Evolutionary conservation across 2,113 vertebrate species (phyloP).

Genomic region (Tauraco erythrolophus): DNA sequence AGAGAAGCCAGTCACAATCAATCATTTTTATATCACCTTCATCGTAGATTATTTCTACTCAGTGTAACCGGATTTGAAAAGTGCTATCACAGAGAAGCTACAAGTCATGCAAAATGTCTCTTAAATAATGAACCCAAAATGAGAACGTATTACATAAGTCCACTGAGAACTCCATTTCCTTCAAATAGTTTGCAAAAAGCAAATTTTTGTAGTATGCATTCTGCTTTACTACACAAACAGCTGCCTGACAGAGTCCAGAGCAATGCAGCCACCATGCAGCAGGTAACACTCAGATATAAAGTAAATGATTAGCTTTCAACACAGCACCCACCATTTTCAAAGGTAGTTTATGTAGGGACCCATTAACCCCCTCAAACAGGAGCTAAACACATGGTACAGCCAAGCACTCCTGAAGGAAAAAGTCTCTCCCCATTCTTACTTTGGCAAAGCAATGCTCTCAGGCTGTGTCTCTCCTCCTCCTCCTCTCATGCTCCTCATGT

Average conservation of each 20-base stretch:
- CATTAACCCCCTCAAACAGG: not conserved
- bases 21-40: slow-evolving; percentile 36
- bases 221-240: not conserved
- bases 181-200: not conserved
- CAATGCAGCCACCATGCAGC: not conserved
- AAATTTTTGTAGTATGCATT: not conserved
- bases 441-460: not conserved
- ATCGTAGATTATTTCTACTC: slow-evolving; percentile 19
- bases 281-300: not conserved
- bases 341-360: not conserved
- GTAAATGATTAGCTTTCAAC: not conserved
- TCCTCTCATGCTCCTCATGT: not conserved
- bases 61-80: slow-evolving; percentile 16
- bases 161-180: slow-evolving; percentile 19
- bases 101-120: slow-evolving; percentile 23
- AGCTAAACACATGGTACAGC: not conserved
- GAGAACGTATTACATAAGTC: not conserved
- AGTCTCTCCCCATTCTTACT: not conserved
- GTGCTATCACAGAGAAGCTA: not conserved
- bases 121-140: slow-evolving; percentile 51
- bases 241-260: not conserved
- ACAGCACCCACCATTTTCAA: not conserved
- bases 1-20: not conserved
- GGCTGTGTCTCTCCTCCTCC: not conserved
- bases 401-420: not conserved